Percentiles rank a stretch among this genome's conserved stretches.
These are phyloP conservation scores for Bursaphelenchus mucronatus DNA, from an alignment of 1,140 invertebrate species.

Conservation along the genomic window DNA sequence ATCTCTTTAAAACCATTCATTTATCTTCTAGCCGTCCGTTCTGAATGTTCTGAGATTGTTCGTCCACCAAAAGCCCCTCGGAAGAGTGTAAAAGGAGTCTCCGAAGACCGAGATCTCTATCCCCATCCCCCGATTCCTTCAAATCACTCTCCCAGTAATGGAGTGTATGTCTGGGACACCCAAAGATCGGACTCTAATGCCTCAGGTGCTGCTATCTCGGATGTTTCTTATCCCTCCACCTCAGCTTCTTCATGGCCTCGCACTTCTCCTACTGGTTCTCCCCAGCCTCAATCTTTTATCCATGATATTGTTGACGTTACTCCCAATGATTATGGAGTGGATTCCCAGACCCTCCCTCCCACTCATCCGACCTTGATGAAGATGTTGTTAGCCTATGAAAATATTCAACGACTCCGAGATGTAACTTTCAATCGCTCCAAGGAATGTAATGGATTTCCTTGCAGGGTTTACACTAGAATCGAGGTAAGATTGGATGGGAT, in stretches of 20 bases:
- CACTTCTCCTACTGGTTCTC: slow-evolving; percentile 5
- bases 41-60: slow-evolving; percentile 25
- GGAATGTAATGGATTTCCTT: slow-evolving; percentile 12
- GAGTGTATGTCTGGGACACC: too few species aligned
- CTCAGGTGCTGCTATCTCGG: too few species aligned
- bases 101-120: too few species aligned
- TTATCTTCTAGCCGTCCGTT: slow-evolving; percentile 31
- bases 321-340: slow-evolving; percentile 27
- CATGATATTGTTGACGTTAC: slow-evolving; percentile 35
- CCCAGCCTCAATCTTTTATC: neutral
- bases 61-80: slow-evolving; percentile 26
- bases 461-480: slow-evolving; percentile 9
- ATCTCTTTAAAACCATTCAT: too few species aligned
- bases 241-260: slow-evolving; percentile 2
- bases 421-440: slow-evolving; percentile 29
- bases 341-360: slow-evolving; percentile 18
- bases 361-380: slow-evolving; percentile 28
- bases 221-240: too few species aligned
- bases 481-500: slow-evolving; percentile 4
- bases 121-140: too few species aligned
- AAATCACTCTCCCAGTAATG: too few species aligned
- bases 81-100: neutral
- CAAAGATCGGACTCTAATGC: too few species aligned
- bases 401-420: slow-evolving; percentile 30
- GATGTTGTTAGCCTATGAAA: slow-evolving; percentile 36